Evolutionary conservation across 2,888 invertebrate genomes (phyloP).

Genomic region (Lathronympha strigana): DNA sequence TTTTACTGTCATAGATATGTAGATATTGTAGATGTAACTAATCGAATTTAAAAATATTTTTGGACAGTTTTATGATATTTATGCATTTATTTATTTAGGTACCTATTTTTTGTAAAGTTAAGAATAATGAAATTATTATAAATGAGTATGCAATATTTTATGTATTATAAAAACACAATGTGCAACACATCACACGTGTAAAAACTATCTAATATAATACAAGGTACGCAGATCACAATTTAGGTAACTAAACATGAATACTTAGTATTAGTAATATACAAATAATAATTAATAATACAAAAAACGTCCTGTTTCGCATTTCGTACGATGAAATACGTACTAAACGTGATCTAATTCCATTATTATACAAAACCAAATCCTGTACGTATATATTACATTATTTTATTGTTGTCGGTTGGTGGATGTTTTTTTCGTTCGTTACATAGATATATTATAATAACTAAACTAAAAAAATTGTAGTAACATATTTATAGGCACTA

Average conservation of each 20-base stretch:
- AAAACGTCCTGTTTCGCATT: neutral
- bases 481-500: neutral
- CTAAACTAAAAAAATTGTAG: neutral
- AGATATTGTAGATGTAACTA: too few species aligned
- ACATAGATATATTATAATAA: too few species aligned
- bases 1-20: too few species aligned
- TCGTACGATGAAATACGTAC: too few species aligned
- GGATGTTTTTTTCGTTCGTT: too few species aligned
- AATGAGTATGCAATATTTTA: slow-evolving; percentile 28
- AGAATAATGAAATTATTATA: slow-evolving; percentile 11
- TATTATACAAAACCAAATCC: too few species aligned
- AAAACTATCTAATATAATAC: slow-evolving; percentile 14
- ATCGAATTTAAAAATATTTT: neutral
- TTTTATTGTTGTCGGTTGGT: neutral
- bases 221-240: slow-evolving; percentile 34
- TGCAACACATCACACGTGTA: slow-evolving; percentile 44
- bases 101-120: neutral
- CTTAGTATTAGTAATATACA: neutral
- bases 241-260: slow-evolving; percentile 24
- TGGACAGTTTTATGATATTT: neutral
- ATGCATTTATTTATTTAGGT: neutral
- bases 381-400: neutral
- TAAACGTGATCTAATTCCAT: too few species aligned
- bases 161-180: slow-evolving; percentile 48
- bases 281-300: too few species aligned